Conservation (phyloP, 2,888 invertebrate species). For the Zele albiditarsus region DNA sequence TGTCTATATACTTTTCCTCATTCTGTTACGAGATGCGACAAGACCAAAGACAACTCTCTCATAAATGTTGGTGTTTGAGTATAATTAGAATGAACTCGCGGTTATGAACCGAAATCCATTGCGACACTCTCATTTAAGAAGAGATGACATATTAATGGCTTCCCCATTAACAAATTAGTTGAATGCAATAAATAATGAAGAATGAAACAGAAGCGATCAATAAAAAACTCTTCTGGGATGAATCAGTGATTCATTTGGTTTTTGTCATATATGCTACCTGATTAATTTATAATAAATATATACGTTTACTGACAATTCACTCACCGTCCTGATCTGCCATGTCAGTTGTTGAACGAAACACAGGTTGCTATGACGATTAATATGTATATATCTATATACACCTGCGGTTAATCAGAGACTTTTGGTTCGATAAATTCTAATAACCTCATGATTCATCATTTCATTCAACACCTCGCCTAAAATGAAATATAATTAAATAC, state of each 20-base stretch:
- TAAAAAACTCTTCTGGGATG: too few species aligned
- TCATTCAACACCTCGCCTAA: background rate
- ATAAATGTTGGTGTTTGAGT: background rate
- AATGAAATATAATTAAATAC: background rate
- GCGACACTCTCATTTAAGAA: background rate
- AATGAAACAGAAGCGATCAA: background rate
- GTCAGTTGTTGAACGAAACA: conserved; percentile 62
- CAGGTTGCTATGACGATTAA: conserved; percentile 62
- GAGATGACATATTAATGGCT: background rate
- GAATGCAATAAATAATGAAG: background rate
- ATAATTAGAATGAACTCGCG: conserved; percentile 7
- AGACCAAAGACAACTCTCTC: background rate
- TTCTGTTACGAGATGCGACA: background rate
- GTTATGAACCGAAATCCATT: background rate
- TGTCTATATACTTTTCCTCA: conserved; percentile 14
- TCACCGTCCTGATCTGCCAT: conserved; percentile 69
- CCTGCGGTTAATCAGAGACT: background rate
- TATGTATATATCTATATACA: background rate
- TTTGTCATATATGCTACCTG: background rate
- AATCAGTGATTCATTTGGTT: too few species aligned
- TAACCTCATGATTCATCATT: conserved; percentile 39
- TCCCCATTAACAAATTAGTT: background rate
- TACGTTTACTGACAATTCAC: conserved; percentile 55
- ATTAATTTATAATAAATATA: conserved; percentile 5
- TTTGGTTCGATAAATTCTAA: conserved; percentile 30